phyloP scores from a whole-genome alignment of 2,888 invertebrate genomes.

The Meghimatium bilineatum region DNA sequence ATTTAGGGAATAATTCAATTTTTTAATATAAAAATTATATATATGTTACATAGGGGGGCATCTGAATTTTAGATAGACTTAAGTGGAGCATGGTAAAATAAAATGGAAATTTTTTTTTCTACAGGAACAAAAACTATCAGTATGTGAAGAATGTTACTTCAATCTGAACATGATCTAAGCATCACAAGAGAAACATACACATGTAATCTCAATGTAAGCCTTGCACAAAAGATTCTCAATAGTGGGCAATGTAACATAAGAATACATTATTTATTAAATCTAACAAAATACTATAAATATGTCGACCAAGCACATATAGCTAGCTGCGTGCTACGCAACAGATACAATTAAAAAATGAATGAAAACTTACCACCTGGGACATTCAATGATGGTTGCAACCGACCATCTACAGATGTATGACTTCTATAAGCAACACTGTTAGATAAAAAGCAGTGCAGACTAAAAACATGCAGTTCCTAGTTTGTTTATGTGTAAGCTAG shows the following conservation, averaged over 20 bases:
- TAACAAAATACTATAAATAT: not conserved
- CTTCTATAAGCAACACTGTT: conserved; percentile 17
- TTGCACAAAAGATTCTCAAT: not conserved
- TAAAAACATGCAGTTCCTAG: conserved; percentile 6
- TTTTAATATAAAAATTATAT: no score
- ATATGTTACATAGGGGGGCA: no score
- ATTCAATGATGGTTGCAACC: not conserved
- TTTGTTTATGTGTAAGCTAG: no score
- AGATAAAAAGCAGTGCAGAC: conserved; percentile 3
- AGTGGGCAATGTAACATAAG: not conserved
- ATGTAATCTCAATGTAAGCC: not conserved
- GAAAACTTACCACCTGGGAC: conserved; percentile 8
- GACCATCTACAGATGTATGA: not conserved
- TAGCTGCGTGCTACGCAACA: not conserved
- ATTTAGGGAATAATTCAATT: no score
- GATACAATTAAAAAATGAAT: not conserved
- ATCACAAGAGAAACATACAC: not conserved
- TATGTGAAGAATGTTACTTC: no score
- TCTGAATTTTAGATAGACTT: no score
- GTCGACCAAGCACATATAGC: not conserved
- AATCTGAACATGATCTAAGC: no score
- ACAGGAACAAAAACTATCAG: no score
- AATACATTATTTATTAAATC: not conserved
- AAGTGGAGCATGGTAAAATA: no score
- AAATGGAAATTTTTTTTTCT: no score